These are phyloP conservation scores for Pangasianodon gigas DNA, from an alignment of 2,113 vertebrate species.

Conservation along the genomic window DNA sequence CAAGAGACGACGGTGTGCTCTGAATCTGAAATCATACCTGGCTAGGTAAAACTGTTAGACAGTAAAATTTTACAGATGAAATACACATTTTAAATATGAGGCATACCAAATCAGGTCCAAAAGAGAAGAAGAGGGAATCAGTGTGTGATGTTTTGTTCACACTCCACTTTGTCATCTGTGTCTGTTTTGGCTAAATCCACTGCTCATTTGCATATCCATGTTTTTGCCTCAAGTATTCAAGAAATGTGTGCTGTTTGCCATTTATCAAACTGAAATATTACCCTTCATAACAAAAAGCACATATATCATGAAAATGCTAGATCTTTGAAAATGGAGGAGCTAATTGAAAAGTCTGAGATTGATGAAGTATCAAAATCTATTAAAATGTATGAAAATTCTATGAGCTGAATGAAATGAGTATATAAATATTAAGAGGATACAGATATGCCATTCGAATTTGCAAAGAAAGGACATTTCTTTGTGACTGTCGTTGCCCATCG, in stretches of 20 bases:
- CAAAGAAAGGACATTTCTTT: background rate
- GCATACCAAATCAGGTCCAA: background rate
- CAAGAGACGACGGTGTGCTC: background rate
- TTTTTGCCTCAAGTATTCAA: slow-evolving; percentile 44
- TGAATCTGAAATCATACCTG: background rate
- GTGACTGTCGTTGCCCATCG: background rate
- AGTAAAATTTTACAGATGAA: background rate
- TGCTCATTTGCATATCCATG: slow-evolving; percentile 51
- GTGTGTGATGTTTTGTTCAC: slow-evolving; percentile 21
- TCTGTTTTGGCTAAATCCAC: slow-evolving; percentile 24
- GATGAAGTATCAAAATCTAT: slow-evolving; percentile 26
- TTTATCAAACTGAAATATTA: slow-evolving; percentile 49
- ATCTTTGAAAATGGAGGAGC: slow-evolving; percentile 26
- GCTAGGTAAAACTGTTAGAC: background rate
- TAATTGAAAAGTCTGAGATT: slow-evolving; percentile 23
- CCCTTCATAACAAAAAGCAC: slow-evolving; percentile 31
- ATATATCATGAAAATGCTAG: slow-evolving; percentile 16
- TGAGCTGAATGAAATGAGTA: slow-evolving; percentile 6
- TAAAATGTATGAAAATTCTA: slow-evolving; percentile 4
- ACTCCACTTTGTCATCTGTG: slow-evolving; percentile 27
- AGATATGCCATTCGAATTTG: background rate
- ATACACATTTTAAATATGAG: background rate
- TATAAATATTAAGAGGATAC: background rate
- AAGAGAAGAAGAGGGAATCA: slow-evolving; percentile 1
- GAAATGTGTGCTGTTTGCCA: slow-evolving; percentile 34